Evolutionary conservation across 2,797 vertebrate genomes (phyloP).

Genomic region (Pseudopleuronectes americanus): DNA sequence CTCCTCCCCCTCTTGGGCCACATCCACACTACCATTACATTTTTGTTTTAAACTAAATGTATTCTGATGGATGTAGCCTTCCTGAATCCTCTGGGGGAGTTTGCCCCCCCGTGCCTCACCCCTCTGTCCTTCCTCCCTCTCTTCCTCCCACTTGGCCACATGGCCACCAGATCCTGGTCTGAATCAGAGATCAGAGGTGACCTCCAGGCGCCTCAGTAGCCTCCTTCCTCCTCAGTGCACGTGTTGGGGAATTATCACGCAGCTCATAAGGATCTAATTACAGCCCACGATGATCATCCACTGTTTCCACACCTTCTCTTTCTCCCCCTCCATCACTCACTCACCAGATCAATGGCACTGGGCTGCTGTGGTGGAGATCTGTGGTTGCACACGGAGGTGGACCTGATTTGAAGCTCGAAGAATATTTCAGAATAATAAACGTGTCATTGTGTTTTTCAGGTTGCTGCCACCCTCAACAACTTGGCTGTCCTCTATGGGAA

Average conservation of each 20-base stretch:
- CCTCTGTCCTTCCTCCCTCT: neutral
- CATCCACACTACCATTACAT: no score
- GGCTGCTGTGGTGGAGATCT: slow-evolving; percentile 19
- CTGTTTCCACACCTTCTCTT: slow-evolving; percentile 32
- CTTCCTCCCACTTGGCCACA: slow-evolving; percentile 36
- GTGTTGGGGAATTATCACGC: slow-evolving; percentile 31
- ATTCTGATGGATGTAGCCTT: no score
- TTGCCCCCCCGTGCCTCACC: neutral
- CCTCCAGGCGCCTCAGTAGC: slow-evolving; percentile 26
- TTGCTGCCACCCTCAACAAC: slow-evolving; percentile 93
- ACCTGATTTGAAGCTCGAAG: neutral
- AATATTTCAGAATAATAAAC: neutral
- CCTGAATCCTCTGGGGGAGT: neutral
- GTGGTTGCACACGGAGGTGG: slow-evolving; percentile 26
- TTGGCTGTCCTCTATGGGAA: slow-evolving; percentile 91
- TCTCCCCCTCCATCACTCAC: slow-evolving; percentile 12
- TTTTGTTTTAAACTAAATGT: no score
- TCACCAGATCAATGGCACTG: slow-evolving; percentile 47
- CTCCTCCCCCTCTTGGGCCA: neutral
- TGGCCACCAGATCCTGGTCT: slow-evolving; percentile 42
- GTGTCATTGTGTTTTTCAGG: slow-evolving; percentile 78
- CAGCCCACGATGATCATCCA: slow-evolving; percentile 53
- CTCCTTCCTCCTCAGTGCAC: slow-evolving; percentile 30
- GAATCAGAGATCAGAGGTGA: slow-evolving; percentile 67
- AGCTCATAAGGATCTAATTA: slow-evolving; percentile 62